Conservation (phyloP, 2,797 vertebrate species). For the Enoplosus armatus region DNA sequence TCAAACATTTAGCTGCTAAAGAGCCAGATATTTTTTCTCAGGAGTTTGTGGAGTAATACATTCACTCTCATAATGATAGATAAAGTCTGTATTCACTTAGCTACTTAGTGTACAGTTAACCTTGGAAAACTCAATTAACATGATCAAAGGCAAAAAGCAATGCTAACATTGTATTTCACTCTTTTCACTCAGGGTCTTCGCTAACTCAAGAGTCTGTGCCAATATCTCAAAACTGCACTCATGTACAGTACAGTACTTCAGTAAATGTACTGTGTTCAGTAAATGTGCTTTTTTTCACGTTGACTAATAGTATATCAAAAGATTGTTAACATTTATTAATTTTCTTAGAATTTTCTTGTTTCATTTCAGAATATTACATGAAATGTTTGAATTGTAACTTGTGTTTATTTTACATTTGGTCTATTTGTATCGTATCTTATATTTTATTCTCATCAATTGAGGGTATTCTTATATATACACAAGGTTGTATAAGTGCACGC, state of each 20-base stretch:
- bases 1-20: not conserved
- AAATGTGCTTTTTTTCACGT: not conserved
- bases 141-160: not conserved
- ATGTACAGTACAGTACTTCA: not conserved
- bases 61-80: no score
- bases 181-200: not conserved
- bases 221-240: not conserved
- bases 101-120: not conserved
- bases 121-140: not conserved
- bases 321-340: not conserved
- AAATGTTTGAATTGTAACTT: not conserved
- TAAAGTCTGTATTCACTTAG: not conserved
- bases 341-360: not conserved
- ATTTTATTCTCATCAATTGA: not conserved
- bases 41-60: not conserved
- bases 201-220: not conserved
- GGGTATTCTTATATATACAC: no score
- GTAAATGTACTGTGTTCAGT: not conserved
- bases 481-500: not conserved
- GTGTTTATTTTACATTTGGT: not conserved
- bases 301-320: not conserved
- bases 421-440: no score
- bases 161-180: not conserved
- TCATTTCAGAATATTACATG: not conserved
- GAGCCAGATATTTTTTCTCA: not conserved